Percentiles rank a stretch among this genome's conserved stretches.
phyloP scores from a whole-genome alignment of 2,797 vertebrate genomes.

The Picus viridis region DNA sequence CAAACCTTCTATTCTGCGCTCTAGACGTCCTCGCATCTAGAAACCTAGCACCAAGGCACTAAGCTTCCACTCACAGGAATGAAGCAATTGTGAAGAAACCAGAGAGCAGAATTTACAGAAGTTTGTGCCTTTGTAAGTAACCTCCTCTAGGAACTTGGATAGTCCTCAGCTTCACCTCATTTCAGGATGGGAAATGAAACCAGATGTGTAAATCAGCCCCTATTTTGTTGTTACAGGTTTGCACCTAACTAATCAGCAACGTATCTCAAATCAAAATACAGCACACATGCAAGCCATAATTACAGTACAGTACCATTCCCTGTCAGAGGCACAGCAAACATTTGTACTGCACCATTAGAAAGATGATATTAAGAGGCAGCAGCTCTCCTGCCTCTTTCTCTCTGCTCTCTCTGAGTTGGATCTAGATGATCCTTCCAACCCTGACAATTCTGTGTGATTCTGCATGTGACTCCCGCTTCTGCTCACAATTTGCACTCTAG shows the following conservation, averaged over 20 bases:
- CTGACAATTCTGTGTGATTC: no score
- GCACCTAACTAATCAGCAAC: neutral
- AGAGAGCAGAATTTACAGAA: neutral
- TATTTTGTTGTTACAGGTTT: neutral
- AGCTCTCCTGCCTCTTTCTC: neutral
- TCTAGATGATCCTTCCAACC: no score
- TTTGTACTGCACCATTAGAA: neutral
- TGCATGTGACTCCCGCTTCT: neutral
- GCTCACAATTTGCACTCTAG: neutral
- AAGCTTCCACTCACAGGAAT: neutral
- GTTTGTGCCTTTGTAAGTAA: neutral
- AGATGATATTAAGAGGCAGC: neutral
- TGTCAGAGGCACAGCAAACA: neutral
- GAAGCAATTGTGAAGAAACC: neutral
- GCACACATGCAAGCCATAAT: neutral
- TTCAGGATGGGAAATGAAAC: neutral
- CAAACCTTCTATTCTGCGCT: neutral
- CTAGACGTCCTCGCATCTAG: neutral
- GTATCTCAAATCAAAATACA: slow-evolving; percentile 11
- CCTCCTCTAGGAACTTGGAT: neutral
- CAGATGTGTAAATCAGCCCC: neutral
- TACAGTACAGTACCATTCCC: neutral
- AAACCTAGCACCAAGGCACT: neutral
- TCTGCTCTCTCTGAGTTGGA: neutral
- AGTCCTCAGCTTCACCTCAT: neutral